Percentiles rank a stretch among this genome's conserved stretches.
phyloP scores from a whole-genome alignment of 2,113 vertebrate genomes.

The Actenoides lindsayi region DNA sequence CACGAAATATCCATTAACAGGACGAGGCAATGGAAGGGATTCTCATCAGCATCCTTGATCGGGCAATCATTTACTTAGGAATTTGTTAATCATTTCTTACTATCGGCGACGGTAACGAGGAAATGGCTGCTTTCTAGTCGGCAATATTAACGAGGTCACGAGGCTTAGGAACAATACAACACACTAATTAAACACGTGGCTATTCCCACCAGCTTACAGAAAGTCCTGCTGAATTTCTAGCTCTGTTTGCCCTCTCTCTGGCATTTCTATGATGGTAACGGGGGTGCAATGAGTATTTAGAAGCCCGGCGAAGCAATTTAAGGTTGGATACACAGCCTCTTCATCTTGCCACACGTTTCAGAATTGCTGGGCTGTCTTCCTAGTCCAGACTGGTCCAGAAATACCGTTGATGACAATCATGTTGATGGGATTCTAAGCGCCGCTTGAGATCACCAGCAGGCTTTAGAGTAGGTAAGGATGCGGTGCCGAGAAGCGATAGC shows the following conservation, averaged over 20 bases:
- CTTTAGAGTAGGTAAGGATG: background rate
- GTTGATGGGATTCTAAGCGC: rapidly evolving
- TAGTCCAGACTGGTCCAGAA: background rate
- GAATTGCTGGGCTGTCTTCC: background rate
- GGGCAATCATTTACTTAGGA: background rate
- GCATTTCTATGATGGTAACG: background rate
- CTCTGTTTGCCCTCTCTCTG: background rate
- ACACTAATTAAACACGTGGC: background rate
- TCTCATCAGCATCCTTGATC: background rate
- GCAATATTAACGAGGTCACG: background rate
- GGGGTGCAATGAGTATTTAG: background rate
- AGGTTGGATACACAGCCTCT: background rate
- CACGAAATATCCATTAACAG: background rate
- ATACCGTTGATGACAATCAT: background rate
- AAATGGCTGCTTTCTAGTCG: background rate
- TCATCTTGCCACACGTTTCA: background rate
- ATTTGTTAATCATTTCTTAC: background rate
- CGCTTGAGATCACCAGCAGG: background rate
- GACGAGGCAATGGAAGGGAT: background rate
- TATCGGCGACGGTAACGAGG: background rate
- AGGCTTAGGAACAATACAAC: background rate
- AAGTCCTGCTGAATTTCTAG: background rate
- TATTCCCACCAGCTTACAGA: background rate
- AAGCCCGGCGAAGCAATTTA: background rate
- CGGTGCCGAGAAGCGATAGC: background rate